Percentiles rank a stretch among this genome's conserved stretches.
These are phyloP conservation scores for sheep (Ovis aries) DNA, from an alignment of 2,113 vertebrate genomes.

Conservation along the genomic window ARS-UI_Ramb_v3.0 NC_056073.1:43679501-43680000, in stretches of 20 bases:
- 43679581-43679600: neutral
- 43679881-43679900: neutral
- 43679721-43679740: neutral
- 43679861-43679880: neutral
- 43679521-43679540: neutral
- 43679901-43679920: neutral
- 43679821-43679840: neutral
- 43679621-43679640: neutral
- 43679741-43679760: neutral
- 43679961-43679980: neutral
- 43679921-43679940: neutral
- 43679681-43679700: neutral
- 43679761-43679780: neutral
- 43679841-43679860: neutral
- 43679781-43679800: neutral
- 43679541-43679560: neutral
- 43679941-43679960: neutral
- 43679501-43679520: neutral
- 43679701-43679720: too few relatives aligned
- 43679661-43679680: neutral
- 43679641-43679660: neutral
- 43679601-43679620: neutral
- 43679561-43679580: neutral
- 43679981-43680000: neutral
- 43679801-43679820: neutral